Evolutionary conservation across 2,113 vertebrate genomes (phyloP), one percentile per base, ranked within the genome.

Genomic region (Suncus etruscus): DNA sequence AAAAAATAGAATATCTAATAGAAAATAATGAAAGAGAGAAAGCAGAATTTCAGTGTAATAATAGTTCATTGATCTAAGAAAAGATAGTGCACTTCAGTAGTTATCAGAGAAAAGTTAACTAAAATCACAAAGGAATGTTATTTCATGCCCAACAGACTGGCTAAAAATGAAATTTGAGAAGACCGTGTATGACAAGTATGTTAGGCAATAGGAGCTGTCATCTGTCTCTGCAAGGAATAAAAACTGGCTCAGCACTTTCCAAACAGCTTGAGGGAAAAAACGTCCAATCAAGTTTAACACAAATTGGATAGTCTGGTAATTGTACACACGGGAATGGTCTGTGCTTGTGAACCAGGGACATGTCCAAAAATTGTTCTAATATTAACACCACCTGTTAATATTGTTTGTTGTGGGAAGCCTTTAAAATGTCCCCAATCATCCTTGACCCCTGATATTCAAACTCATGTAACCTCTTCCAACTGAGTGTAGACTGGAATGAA

Each of bases 81-180:
- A 93, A 86, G 24, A 72, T 6, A 73, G 18, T 2, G 27, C 77
- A 7, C 11, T 73, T 76, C 45, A 50, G 65, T 78, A 58, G 31
- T 73, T 84, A 65, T 50, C 22, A 27, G 63, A 82, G 18, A 70
- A 78, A 94, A 81, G 11, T 20, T 70, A 54, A 83, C 24, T 70
- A 54, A 83, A 80, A 80, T 77, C 24, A 76, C 75, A 86, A 73
- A 24, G 7, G 66, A 89, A 61, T 14, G 11, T 2, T 66, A 84
- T 22, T 81, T 39, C 32, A 61, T 24, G 54, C 29, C 45, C 29
- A 29, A 47, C 51, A 61, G 86, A 31, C 2, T 78, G 31, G 82
- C 11, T 75, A 27, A 70, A 87, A 84, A 24, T 45, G 75, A 81
- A 94, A 82, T 85, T 82, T 80, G 27, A 81, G 76, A 82, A 92